phyloP scores from a whole-genome alignment of 1,140 invertebrate genomes.

The Lutraria rhynchaena region DNA sequence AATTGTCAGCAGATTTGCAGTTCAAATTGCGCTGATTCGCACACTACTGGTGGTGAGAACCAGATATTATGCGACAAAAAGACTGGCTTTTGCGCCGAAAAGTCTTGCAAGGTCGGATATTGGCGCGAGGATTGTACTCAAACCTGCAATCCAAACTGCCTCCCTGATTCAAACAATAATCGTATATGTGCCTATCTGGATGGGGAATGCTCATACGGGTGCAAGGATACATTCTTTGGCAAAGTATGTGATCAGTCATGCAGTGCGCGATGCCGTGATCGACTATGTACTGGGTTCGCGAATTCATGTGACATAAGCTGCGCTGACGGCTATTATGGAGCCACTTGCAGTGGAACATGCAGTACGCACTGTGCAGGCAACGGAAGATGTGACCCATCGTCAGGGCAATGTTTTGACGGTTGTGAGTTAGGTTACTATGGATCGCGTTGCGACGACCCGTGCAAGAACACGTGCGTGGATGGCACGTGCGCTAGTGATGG shows the following conservation, averaged over 20 bases:
- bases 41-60: too few relatives aligned
- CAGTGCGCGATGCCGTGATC: slow-evolving; percentile 24
- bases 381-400: slow-evolving; percentile 6
- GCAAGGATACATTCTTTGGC: slow-evolving; percentile 15
- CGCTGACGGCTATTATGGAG: slow-evolving; percentile 37
- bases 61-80: slow-evolving; percentile 26
- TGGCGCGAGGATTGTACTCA: slow-evolving; percentile 18
- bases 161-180: background rate
- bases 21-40: slow-evolving; percentile 1
- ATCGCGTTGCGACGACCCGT: slow-evolving; percentile 6
- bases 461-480: slow-evolving; percentile 35
- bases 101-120: slow-evolving; percentile 18
- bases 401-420: slow-evolving; percentile 8
- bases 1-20: slow-evolving; percentile 19
- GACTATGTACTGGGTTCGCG: slow-evolving; percentile 18
- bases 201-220: slow-evolving; percentile 32
- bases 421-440: slow-evolving; percentile 29
- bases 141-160: slow-evolving; percentile 22
- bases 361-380: slow-evolving; percentile 36
- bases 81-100: slow-evolving; percentile 2
- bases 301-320: slow-evolving; percentile 14
- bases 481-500: slow-evolving; percentile 27
- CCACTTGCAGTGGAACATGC: background rate
- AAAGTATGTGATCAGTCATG: background rate
- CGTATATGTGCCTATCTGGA: background rate